Conservation (phyloP, 2,797 vertebrate species). For the Eleutherodactylus coqui region DNA sequence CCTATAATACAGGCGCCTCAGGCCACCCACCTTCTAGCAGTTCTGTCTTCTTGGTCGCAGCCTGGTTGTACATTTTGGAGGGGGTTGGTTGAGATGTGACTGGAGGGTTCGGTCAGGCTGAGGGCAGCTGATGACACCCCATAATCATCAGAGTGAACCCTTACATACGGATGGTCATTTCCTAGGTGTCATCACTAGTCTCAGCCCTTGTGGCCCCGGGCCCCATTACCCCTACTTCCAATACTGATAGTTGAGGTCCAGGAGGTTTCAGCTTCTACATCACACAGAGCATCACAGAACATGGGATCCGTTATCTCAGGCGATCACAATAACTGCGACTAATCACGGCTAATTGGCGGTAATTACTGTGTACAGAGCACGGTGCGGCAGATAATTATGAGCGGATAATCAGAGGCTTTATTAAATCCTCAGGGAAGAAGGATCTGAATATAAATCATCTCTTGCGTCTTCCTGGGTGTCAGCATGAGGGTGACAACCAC, state of each 20-base stretch:
- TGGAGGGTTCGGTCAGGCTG: too few species aligned
- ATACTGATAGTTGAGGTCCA: too few species aligned
- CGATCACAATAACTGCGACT: not conserved
- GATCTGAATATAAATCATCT: not conserved
- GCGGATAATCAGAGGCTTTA: not conserved
- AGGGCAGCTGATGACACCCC: too few species aligned
- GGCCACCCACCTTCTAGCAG: too few species aligned
- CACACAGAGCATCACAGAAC: not conserved
- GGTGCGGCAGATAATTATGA: not conserved
- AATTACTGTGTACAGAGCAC: constrained; percentile 2
- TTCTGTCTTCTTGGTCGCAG: too few species aligned
- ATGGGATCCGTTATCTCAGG: not conserved
- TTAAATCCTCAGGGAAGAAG: not conserved
- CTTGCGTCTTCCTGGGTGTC: not conserved
- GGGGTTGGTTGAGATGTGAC: too few species aligned
- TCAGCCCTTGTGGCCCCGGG: not conserved
- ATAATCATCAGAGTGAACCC: too few species aligned
- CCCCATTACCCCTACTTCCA: not conserved
- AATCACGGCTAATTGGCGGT: not conserved
- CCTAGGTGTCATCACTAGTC: not conserved
- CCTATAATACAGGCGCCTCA: too few species aligned
- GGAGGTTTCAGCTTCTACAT: not conserved
- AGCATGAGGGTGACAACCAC: not conserved
- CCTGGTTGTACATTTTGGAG: too few species aligned
- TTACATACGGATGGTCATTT: too few species aligned